Base-by-base conservation (phyloP, 2,113 vertebrate species). In the Petaurus breviceps region DNA sequence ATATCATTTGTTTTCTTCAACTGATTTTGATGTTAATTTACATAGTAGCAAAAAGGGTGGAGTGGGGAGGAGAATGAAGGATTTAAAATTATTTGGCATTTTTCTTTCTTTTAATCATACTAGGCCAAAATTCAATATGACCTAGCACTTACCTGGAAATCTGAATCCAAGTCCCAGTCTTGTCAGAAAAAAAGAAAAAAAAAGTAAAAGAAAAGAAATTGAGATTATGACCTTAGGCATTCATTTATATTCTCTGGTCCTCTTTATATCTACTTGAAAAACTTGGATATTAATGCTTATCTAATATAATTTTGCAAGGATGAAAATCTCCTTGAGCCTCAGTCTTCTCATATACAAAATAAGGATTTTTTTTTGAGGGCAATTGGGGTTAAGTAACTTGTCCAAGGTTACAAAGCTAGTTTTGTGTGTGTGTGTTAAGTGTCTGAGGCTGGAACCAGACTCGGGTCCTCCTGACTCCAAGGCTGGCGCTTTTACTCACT, bases 1-100 rank as follows among this genome's bases (percentile, higher is more conserved):
- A 89, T 94, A 90, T 77, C 50, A 92, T 90, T 90, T 8, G 51
- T 92, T 93, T 96, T 94, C 26, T 93, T 22, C 54, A 31, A 84
- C 14, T 77, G 3, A n/a, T 77, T 77, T n/a, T n/a, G 37, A 77
- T 43, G 5, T 77, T 43, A 77, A 14, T 77, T 77, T n/a, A 77
- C 37, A 77, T 43, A 14, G 37, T 3, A 37, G 3, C 1, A 77
- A 1, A 77, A 7, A n/a, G 37, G 14, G 2, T 43, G 16, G 37
- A n/a, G 37, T 7, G 26, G 37, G 37, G 16, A 77, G 4, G 16
- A n/a, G 37, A 37, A n/a, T 8, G 5, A 14, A 1, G 37, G 14
- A 22, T 77, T 22, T n/a, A 22, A n/a, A 68, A n/a, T 77, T 16
- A 43, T 77, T 77, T n/a, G 14, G 16, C 37, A 77, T 77, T 77